These are phyloP conservation scores for Paraplagusia blochii DNA, from an alignment of 2,113 vertebrate species.

Conservation along the genomic window DNA sequence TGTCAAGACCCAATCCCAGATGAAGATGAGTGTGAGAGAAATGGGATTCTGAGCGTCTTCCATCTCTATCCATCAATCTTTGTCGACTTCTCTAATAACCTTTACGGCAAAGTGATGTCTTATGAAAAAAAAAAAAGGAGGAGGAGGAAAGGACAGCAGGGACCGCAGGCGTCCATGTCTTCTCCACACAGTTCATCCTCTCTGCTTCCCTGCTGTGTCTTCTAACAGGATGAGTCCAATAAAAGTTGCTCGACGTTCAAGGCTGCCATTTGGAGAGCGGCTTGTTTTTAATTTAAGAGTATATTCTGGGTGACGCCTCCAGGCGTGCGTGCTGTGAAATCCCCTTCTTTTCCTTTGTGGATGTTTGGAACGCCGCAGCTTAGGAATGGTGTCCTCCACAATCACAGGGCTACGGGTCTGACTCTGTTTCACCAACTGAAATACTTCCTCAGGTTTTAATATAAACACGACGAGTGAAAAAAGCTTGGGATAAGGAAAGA, in stretches of 20 bases:
- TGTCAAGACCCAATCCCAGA: constrained; percentile 53
- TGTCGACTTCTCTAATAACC: constrained; percentile 57
- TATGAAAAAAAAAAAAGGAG: constrained; percentile 33
- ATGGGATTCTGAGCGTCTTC: constrained; percentile 55
- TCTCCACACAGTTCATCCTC: constrained; percentile 5
- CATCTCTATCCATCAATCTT: constrained; percentile 64
- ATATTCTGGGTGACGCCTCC: constrained; percentile 56
- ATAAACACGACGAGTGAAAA: constrained; percentile 35
- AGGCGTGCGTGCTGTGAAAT: constrained; percentile 50
- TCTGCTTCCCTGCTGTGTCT: constrained; percentile 41
- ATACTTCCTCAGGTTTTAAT: constrained; percentile 34
- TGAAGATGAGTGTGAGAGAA: constrained; percentile 66
- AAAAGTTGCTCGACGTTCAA: constrained; percentile 56
- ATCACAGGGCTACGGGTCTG: constrained; percentile 30
- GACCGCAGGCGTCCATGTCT: constrained; percentile 22
- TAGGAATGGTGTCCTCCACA: constrained; percentile 30
- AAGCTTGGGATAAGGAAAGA: constrained; percentile 30
- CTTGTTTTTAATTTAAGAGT: constrained; percentile 67
- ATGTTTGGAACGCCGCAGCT: constrained; percentile 50
- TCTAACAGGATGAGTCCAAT: constrained; percentile 58
- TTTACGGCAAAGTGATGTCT: constrained; percentile 51
- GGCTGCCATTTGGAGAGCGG: constrained; percentile 49
- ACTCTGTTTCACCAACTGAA: constrained; percentile 41
- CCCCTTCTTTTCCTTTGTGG: constrained; percentile 32
- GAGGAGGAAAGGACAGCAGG: constrained; percentile 30